A percentile compares a stretch with the other conserved stretches of the same genome.
phyloP scores from a whole-genome alignment of 2,797 vertebrate genomes.

The Urocyon cinereoargenteus region DNA sequence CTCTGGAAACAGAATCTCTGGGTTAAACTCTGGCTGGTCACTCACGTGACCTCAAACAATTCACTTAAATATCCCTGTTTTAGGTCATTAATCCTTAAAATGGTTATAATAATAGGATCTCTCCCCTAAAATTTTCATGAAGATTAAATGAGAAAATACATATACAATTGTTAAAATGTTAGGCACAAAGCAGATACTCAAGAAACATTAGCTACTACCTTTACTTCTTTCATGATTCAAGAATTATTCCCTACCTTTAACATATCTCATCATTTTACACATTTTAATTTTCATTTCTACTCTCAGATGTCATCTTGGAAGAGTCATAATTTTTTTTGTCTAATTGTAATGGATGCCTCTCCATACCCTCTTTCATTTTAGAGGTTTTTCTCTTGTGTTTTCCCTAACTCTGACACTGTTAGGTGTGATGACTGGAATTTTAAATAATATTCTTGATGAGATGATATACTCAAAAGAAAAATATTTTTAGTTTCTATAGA shows the following conservation, averaged over 20 bases:
- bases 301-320: not conserved
- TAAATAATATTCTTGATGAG: not conserved
- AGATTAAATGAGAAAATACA: slow-evolving; percentile 5
- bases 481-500: slow-evolving; percentile 24
- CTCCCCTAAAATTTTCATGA: not conserved
- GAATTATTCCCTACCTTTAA: not conserved
- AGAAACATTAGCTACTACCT: not conserved
- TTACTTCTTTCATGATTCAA: not conserved
- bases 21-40: not conserved
- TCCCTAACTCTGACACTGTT: not conserved
- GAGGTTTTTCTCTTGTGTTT: not conserved
- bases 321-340: slow-evolving; percentile 1
- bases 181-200: not conserved
- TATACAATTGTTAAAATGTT: not conserved
- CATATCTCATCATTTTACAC: not conserved
- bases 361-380: not conserved
- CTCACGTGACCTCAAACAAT: not conserved
- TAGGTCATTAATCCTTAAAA: not conserved
- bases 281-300: slow-evolving; percentile 1
- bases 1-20: not conserved
- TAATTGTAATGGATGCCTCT: not conserved
- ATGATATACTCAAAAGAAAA: slow-evolving; percentile 36
- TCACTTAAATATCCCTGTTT: not conserved
- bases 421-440: not conserved
- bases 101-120: not conserved